These are phyloP conservation scores for Gerris buenoi DNA, from an alignment of 1,140 invertebrate species.

Conservation along the genomic window DNA sequence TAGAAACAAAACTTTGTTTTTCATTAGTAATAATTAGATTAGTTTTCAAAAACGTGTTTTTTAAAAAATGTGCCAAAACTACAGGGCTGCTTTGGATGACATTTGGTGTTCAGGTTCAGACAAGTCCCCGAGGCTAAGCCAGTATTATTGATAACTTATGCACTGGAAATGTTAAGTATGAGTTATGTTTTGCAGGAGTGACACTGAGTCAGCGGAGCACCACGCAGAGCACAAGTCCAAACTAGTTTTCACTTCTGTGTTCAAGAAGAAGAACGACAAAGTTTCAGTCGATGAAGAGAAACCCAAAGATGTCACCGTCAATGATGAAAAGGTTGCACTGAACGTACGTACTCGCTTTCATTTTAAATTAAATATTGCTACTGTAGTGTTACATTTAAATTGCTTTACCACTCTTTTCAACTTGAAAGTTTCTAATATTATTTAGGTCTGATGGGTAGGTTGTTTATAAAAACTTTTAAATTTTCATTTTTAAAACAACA, in stretches of 20 bases:
- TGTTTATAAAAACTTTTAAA: neutral
- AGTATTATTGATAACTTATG: too few species aligned
- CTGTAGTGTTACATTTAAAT: neutral
- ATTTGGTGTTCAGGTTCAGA: too few species aligned
- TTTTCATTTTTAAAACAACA: neutral
- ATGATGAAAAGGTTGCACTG: constrained; percentile 8
- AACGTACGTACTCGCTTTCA: neutral
- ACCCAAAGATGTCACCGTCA: neutral
- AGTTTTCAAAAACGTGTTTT: too few species aligned
- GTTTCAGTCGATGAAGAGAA: neutral
- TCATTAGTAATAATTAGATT: too few species aligned
- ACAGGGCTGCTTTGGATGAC: too few species aligned
- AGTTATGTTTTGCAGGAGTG: constrained; percentile 12
- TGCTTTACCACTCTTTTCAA: neutral
- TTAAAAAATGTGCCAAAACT: too few species aligned
- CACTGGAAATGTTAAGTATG: too few species aligned
- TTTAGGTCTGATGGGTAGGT: neutral
- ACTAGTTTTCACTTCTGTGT: constrained; percentile 6
- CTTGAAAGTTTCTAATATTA: neutral
- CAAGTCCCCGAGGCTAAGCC: too few species aligned
- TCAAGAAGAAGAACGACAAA: constrained; percentile 14
- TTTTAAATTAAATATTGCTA: neutral
- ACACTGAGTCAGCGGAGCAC: constrained; percentile 14
- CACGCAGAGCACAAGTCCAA: constrained; percentile 8
- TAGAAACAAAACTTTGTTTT: too few species aligned